Percentiles rank a stretch among this genome's conserved stretches.
Evolutionary conservation across 2,888 invertebrate species (phyloP).

Genomic region (Alloplasta piceator): DNA sequence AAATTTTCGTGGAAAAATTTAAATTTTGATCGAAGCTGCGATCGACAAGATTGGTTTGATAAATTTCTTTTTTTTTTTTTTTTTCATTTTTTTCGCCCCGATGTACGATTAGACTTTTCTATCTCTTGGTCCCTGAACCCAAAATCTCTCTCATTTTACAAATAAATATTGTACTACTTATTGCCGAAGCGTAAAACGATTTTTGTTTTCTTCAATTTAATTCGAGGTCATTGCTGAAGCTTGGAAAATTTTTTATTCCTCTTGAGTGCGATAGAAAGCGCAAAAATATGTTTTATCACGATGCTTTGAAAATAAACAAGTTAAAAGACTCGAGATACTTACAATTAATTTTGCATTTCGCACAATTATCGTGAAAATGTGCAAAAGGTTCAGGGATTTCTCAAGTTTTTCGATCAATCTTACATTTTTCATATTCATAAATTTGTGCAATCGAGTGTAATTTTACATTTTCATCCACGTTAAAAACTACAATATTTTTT

Average conservation of each 20-base stretch:
- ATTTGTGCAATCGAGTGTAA: constrained; percentile 45
- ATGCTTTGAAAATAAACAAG: constrained; percentile 36
- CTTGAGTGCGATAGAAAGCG: constrained; percentile 34
- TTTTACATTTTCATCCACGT: neutral
- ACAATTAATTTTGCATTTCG: constrained; percentile 9
- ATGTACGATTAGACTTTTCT: constrained; percentile 67
- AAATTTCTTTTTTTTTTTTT: neutral
- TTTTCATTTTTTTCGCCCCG: constrained; percentile 25
- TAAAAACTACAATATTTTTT: constrained; percentile 15
- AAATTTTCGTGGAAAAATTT: constrained; percentile 28
- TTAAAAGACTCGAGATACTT: constrained; percentile 49
- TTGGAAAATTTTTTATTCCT: neutral
- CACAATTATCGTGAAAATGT: constrained; percentile 29
- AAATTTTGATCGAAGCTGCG: constrained; percentile 62
- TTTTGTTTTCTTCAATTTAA: too few relatives aligned
- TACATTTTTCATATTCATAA: constrained; percentile 2
- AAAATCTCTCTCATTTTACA: constrained; percentile 52
- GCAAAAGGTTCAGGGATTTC: constrained; percentile 64
- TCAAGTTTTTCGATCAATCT: constrained; percentile 47
- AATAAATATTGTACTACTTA: constrained; percentile 42
- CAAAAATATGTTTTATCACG: constrained; percentile 13
- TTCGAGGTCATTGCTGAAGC: too few relatives aligned
- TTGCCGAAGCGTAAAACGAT: constrained; percentile 45
- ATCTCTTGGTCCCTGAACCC: constrained; percentile 78
- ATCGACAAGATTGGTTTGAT: constrained; percentile 24